Percentiles rank a stretch among this genome's conserved stretches.
phyloP scores from a whole-genome alignment of 92 coral and sea anemone species.

The Porites evermanni region DNA sequence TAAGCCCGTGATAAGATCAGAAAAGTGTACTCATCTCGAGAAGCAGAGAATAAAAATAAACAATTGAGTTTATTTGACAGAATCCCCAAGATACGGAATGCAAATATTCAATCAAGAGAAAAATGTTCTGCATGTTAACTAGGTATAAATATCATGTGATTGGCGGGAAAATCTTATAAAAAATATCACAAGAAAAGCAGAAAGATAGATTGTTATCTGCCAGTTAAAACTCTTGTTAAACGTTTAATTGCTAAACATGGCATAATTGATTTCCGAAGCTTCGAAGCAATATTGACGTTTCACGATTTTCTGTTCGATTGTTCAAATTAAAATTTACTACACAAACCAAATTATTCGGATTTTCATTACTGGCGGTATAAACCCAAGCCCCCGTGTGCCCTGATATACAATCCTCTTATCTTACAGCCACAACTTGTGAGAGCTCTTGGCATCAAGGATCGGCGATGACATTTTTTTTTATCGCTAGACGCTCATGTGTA shows the following conservation, averaged over 20 bases:
- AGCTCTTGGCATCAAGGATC: no score
- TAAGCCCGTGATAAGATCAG: no score
- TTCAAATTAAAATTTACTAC: not conserved
- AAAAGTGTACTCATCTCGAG: not conserved
- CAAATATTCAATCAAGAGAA: not conserved
- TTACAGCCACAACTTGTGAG: no score
- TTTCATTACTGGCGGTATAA: no score
- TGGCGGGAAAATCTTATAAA: no score
- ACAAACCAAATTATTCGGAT: no score
- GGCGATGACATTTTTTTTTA: no score
- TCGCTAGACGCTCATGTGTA: no score
- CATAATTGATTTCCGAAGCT: not conserved
- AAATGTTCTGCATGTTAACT: not conserved
- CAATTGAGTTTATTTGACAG: not conserved
- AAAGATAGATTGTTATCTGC: not conserved
- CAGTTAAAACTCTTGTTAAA: not conserved
- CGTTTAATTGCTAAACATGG: not conserved
- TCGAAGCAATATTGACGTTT: not conserved
- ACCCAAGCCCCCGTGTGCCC: no score
- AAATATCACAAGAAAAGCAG: not conserved
- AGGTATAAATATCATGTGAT: no score
- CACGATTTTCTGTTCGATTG: not conserved
- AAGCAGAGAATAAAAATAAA: not conserved
- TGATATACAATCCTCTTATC: no score
- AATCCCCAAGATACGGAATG: not conserved